Evolutionary conservation across 2,113 vertebrate species (phyloP).

Genomic region (Eidolon helvum): DNA sequence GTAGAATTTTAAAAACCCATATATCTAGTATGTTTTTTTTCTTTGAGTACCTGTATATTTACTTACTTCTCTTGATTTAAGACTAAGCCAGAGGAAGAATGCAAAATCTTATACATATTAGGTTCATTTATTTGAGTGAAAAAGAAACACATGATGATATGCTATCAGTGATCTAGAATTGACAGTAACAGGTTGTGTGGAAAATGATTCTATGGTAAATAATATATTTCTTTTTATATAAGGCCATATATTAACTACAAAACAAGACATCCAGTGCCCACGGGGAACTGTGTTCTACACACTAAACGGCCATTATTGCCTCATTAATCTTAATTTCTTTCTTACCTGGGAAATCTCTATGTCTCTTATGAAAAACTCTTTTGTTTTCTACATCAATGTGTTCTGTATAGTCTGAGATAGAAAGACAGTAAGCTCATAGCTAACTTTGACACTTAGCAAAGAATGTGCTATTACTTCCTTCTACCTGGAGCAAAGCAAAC

Average conservation of each 20-base stretch:
- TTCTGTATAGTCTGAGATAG: background rate
- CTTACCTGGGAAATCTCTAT: conserved; percentile 55
- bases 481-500: background rate
- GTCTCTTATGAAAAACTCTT: conserved; percentile 38
- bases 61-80: conserved; percentile 17
- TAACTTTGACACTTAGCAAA: background rate
- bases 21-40: background rate
- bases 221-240: conserved; percentile 61
- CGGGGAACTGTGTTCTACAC: background rate
- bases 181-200: conserved; percentile 58
- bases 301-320: conserved; percentile 60
- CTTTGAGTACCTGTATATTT: background rate
- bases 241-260: conserved; percentile 72
- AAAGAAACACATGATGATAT: conserved; percentile 25
- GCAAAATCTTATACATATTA: background rate
- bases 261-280: conserved; percentile 59
- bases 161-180: conserved; percentile 57
- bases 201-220: conserved; percentile 72
- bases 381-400: conserved; percentile 27
- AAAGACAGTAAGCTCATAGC: background rate
- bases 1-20: background rate
- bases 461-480: background rate
- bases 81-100: background rate
- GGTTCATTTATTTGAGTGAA: conserved; percentile 57
- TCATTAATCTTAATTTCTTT: conserved; percentile 80